A percentile compares a stretch with the other conserved stretches of the same genome.
phyloP scores from a whole-genome alignment of 2,113 vertebrate species.

The Psettodes erumei region DNA sequence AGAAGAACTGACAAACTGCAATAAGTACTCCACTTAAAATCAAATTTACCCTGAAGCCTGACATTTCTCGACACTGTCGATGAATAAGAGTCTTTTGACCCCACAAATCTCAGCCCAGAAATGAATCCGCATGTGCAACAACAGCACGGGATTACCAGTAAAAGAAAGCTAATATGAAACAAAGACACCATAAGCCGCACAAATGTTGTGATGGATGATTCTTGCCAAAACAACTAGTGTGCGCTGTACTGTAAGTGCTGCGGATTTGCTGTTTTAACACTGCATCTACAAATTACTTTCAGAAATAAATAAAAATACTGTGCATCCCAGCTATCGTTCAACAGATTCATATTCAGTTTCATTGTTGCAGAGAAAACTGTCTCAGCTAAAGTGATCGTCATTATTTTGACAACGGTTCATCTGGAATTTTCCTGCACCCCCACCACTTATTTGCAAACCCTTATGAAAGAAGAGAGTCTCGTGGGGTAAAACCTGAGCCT shows the following conservation, averaged over 20 bases:
- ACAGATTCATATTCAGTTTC: constrained; percentile 18
- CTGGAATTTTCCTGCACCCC: not conserved
- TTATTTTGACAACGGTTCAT: constrained; percentile 3
- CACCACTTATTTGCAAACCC: not conserved
- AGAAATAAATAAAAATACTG: not conserved
- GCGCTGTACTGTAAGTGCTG: too few species aligned
- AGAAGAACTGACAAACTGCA: not conserved
- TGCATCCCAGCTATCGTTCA: not conserved
- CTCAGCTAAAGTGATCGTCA: not conserved
- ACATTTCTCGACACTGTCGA: not conserved
- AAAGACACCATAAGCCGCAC: not conserved
- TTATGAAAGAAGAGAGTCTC: constrained; percentile 23
- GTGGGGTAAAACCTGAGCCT: constrained; percentile 16
- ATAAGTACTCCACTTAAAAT: not conserved
- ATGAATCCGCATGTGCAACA: not conserved
- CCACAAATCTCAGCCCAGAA: not conserved
- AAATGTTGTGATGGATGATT: not conserved
- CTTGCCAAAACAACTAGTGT: not conserved
- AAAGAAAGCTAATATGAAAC: constrained; percentile 12
- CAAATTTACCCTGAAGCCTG: not conserved
- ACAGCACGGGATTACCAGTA: not conserved
- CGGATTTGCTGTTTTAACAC: not conserved
- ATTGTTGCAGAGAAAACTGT: not conserved
- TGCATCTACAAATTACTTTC: not conserved
- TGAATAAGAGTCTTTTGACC: not conserved